Percentiles rank a stretch among this genome's conserved stretches.
Evolutionary conservation across 2,113 vertebrate genomes (phyloP).

Genomic region (Megaceryle torquata): DNA sequence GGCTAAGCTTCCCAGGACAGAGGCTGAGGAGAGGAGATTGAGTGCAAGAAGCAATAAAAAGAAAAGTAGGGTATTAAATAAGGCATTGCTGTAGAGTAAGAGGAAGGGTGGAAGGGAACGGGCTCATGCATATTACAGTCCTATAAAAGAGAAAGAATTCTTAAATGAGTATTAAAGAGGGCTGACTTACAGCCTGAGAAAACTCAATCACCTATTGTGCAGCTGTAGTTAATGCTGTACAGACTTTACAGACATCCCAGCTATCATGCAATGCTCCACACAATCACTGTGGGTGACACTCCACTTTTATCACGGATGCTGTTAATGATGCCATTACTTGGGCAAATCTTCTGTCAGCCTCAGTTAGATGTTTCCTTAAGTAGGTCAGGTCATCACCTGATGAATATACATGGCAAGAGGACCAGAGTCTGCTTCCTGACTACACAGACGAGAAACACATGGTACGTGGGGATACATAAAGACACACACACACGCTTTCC

Average conservation of each 20-base stretch:
- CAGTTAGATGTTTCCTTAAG: slow-evolving; percentile 6
- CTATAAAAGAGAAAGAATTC: slow-evolving; percentile 64
- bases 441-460: slow-evolving; percentile 21
- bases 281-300: slow-evolving; percentile 52
- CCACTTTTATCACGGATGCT: slow-evolving; percentile 45
- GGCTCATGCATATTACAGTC: slow-evolving; percentile 42
- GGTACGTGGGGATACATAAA: neutral
- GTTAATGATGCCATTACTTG: neutral
- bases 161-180: slow-evolving; percentile 52
- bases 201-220: slow-evolving; percentile 56
- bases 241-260: slow-evolving; percentile 64
- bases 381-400: slow-evolving; percentile 17
- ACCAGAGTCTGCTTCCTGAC: neutral
- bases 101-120: slow-evolving; percentile 53
- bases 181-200: slow-evolving; percentile 58
- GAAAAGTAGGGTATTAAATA: slow-evolving; percentile 33
- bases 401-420: neutral
- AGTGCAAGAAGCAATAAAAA: slow-evolving; percentile 39
- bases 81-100: slow-evolving; percentile 36
- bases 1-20: neutral
- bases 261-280: slow-evolving; percentile 55
- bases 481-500: neutral
- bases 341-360: neutral
- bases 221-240: slow-evolving; percentile 70
- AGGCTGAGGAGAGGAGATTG: neutral